A percentile compares a stretch with the other conserved stretches of the same genome.
Conservation (phyloP, 2,888 invertebrate species). For the Cheilosia impressa region DNA sequence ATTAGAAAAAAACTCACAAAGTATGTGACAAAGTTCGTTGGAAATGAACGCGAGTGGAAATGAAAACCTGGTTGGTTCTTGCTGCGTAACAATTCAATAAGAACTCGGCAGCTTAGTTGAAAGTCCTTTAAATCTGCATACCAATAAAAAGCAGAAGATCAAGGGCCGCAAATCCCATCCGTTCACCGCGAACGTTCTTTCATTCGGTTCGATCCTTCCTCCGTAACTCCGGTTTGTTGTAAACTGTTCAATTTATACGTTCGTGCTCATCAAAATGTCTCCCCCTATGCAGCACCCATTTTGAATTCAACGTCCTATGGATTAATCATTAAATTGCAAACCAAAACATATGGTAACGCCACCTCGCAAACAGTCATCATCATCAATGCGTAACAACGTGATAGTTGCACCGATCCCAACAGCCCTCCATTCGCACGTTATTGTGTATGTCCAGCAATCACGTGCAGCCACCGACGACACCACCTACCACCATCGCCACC, state of each 20-base stretch:
- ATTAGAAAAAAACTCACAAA: too few species aligned
- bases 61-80: too few species aligned
- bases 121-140: not conserved
- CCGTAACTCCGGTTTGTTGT: not conserved
- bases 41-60: too few species aligned
- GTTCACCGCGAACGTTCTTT: not conserved
- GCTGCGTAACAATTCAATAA: not conserved
- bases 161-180: not conserved
- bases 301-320: slow-evolving; percentile 18
- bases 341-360: slow-evolving; percentile 12
- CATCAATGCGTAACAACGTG: slow-evolving; percentile 55
- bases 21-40: too few species aligned
- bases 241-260: slow-evolving; percentile 40
- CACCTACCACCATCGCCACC: slow-evolving; percentile 10
- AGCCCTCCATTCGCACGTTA: slow-evolving; percentile 54
- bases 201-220: not conserved
- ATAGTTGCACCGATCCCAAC: slow-evolving; percentile 54
- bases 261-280: slow-evolving; percentile 17
- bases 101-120: not conserved
- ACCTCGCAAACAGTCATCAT: slow-evolving; percentile 23
- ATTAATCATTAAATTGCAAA: slow-evolving; percentile 27
- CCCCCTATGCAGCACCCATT: not conserved
- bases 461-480: slow-evolving; percentile 50
- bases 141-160: too few species aligned
- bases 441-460: slow-evolving; percentile 64